These are phyloP conservation scores for Lordiphosa stackelbergi DNA, from an alignment of 1,140 invertebrate genomes.

Conservation along the genomic window DNA sequence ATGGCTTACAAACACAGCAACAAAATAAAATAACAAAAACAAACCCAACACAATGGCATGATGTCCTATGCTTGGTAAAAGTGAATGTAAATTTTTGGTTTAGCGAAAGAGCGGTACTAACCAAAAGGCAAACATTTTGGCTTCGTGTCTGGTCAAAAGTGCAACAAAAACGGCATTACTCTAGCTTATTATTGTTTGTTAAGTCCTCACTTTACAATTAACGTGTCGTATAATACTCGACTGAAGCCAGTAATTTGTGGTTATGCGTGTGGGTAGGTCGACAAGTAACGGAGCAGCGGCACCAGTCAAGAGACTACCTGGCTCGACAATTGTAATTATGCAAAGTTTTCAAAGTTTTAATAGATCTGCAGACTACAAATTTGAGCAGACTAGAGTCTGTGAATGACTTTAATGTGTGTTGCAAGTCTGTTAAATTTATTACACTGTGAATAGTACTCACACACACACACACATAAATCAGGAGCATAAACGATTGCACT, in stretches of 20 bases:
- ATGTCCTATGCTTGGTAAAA: slow-evolving; percentile 16
- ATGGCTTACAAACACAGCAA: background rate
- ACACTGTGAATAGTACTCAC: background rate
- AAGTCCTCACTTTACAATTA: slow-evolving; percentile 27
- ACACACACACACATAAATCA: too few species aligned
- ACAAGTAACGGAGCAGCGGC: too few species aligned
- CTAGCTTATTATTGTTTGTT: slow-evolving; percentile 20
- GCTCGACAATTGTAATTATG: too few species aligned
- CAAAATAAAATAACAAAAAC: too few species aligned
- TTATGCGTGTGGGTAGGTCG: background rate
- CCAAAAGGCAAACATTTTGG: slow-evolving; percentile 28
- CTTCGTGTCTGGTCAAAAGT: slow-evolving; percentile 41
- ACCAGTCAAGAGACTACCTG: too few species aligned
- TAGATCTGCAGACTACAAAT: too few species aligned
- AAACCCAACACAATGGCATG: background rate
- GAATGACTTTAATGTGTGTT: slow-evolving; percentile 1
- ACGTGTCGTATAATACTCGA: slow-evolving; percentile 10
- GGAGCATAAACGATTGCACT: too few species aligned
- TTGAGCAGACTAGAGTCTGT: background rate
- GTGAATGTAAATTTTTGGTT: slow-evolving; percentile 41
- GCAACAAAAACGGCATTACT: slow-evolving; percentile 24
- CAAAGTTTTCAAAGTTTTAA: too few species aligned
- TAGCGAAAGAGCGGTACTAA: slow-evolving; percentile 13
- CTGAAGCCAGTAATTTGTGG: background rate
- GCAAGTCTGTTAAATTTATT: slow-evolving; percentile 19